Evolutionary conservation across 2,113 vertebrate species (phyloP).

Genomic region (Campylomormyrus tamandua): DNA sequence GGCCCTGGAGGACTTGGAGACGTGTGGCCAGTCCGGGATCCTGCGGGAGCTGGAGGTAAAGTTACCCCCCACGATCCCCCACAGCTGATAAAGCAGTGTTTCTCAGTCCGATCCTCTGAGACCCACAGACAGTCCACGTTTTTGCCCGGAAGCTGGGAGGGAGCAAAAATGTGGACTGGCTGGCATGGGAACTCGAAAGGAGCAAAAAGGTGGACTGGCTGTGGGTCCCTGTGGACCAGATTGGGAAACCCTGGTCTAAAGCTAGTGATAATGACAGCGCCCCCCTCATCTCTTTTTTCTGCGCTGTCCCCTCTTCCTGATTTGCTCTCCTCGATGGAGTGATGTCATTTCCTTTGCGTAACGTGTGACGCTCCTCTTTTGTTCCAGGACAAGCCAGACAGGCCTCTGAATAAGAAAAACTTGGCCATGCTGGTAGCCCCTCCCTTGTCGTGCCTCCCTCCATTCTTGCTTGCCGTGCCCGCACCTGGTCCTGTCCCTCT

Average conservation of each 20-base stretch:
- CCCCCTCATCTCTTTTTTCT: background rate
- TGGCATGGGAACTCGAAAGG: background rate
- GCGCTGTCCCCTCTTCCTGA: background rate
- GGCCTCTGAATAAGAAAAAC: slow-evolving; percentile 83
- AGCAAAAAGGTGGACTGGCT: no score
- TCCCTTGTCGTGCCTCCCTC: slow-evolving; percentile 58
- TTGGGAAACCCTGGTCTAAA: background rate
- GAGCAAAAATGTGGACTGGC: background rate
- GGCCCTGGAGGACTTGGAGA: slow-evolving; percentile 94
- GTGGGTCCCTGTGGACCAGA: background rate
- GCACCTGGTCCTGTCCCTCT: slow-evolving; percentile 32
- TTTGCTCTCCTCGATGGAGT: slow-evolving; percentile 15
- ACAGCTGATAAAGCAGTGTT: background rate
- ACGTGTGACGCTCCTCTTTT: slow-evolving; percentile 46
- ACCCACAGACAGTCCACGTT: background rate
- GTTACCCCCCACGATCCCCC: background rate
- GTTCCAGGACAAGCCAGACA: slow-evolving; percentile 80
- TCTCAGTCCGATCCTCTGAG: background rate
- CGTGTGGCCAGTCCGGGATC: slow-evolving; percentile 95
- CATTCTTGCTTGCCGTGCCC: slow-evolving; percentile 41
- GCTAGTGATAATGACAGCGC: background rate
- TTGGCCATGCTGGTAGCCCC: slow-evolving; percentile 77
- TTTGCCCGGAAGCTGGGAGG: background rate
- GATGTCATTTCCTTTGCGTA: slow-evolving; percentile 31
- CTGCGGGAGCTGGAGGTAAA: slow-evolving; percentile 94